These are phyloP conservation scores for Papilio protenor DNA, from an alignment of 2,888 invertebrate species.

Conservation along the genomic window DNA sequence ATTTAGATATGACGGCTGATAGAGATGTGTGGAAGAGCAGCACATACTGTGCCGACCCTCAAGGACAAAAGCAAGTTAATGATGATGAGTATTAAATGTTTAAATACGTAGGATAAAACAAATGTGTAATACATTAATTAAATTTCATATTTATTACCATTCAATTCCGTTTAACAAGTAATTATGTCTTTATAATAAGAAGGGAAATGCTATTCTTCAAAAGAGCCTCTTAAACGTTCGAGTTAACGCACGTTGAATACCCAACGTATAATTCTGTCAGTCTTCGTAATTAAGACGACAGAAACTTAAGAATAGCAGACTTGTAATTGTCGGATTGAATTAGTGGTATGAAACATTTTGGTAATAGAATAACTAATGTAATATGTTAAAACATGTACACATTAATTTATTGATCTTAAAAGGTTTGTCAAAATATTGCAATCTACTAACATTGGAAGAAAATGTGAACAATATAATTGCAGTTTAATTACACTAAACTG, in stretches of 20 bases:
- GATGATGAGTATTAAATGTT: too few relatives aligned
- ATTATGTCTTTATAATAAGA: not conserved
- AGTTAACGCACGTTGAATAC: slow-evolving; percentile 25
- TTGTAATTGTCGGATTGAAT: slow-evolving; percentile 15
- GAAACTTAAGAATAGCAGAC: slow-evolving; percentile 21
- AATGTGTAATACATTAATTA: too few relatives aligned
- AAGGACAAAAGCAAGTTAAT: too few relatives aligned
- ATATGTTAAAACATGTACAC: not conserved
- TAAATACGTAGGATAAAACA: too few relatives aligned
- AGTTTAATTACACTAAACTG: too few relatives aligned
- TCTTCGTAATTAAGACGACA: slow-evolving; percentile 29
- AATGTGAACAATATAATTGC: too few relatives aligned
- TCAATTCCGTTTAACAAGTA: not conserved
- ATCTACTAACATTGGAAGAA: too few relatives aligned
- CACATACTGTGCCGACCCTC: too few relatives aligned
- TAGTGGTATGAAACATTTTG: not conserved
- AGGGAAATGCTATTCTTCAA: not conserved
- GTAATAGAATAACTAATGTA: not conserved
- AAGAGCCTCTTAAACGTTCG: slow-evolving; percentile 9
- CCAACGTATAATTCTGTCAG: slow-evolving; percentile 31
- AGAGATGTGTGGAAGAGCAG: too few relatives aligned
- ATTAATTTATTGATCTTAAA: too few relatives aligned
- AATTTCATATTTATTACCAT: not conserved
- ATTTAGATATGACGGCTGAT: too few relatives aligned
- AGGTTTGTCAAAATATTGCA: too few relatives aligned